These are phyloP conservation scores for Planococcus citri DNA, from an alignment of 1,140 invertebrate genomes.

Conservation along the genomic window DNA sequence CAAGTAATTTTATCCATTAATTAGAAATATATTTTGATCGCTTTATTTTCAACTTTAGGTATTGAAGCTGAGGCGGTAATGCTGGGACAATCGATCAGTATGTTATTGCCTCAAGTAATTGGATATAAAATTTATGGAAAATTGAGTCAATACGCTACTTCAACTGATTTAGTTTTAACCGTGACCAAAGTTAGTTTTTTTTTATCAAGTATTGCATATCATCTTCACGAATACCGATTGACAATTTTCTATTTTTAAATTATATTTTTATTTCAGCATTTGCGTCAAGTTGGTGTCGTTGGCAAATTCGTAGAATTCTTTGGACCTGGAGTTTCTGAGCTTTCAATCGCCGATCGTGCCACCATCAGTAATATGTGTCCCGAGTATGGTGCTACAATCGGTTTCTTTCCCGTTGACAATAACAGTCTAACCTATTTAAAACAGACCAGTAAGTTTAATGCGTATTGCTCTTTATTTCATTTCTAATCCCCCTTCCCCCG, in stretches of 20 bases:
- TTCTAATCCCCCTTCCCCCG: background rate
- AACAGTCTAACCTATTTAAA: conserved; percentile 70
- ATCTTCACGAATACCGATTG: conserved; percentile 18
- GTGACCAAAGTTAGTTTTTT: conserved; percentile 73
- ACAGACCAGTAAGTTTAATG: conserved; percentile 64
- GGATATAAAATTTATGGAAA: conserved; percentile 81
- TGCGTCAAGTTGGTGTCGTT: conserved; percentile 86
- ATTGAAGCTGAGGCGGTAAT: conserved; percentile 85
- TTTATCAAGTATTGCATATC: background rate
- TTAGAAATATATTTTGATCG: background rate
- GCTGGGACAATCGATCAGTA: conserved; percentile 90
- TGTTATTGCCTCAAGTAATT: conserved; percentile 90
- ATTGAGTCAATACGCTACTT: conserved; percentile 74
- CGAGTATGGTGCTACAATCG: conserved; percentile 93
- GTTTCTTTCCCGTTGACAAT: conserved; percentile 88
- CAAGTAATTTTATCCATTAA: background rate
- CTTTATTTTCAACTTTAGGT: conserved; percentile 39
- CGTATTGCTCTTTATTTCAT: background rate
- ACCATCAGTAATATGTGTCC: conserved; percentile 97
- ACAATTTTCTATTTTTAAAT: background rate
- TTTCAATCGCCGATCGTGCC: conserved; percentile 89
- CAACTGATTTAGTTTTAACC: conserved; percentile 93
- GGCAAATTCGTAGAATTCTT: conserved; percentile 99
- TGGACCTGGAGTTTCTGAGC: conserved; percentile 73
- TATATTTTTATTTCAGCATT: conserved; percentile 47